phyloP scores from a whole-genome alignment of 2,888 invertebrate genomes.

The Linnaemya tessellans region DNA sequence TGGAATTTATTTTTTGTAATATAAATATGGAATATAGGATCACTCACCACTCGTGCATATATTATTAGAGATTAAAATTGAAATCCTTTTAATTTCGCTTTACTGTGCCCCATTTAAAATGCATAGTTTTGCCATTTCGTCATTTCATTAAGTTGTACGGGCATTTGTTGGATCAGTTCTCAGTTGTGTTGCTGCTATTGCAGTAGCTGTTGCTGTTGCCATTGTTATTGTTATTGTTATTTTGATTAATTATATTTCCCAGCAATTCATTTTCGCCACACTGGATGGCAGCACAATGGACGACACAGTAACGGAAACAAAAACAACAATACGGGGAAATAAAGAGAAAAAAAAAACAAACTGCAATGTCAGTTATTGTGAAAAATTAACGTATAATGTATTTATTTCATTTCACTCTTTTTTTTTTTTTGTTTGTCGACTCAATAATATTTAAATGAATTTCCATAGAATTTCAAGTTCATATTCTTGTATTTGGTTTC shows the following conservation, averaged over 20 bases:
- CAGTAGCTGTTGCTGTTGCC: background rate
- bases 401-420: constrained; percentile 38
- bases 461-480: constrained; percentile 59
- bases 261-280: constrained; percentile 64
- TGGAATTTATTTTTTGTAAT: no score
- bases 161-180: constrained; percentile 6
- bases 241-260: constrained; percentile 71
- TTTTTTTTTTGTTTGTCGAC: no score
- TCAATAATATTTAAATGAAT: constrained; percentile 50
- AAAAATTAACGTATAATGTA: constrained; percentile 67
- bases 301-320: constrained; percentile 36
- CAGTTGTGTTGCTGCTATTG: constrained; percentile 3
- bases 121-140: constrained; percentile 61
- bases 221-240: constrained; percentile 57
- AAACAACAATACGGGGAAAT: constrained; percentile 30
- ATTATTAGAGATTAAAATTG: background rate
- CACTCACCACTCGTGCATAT: no score
- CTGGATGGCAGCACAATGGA: constrained; percentile 52
- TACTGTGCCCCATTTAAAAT: constrained; percentile 28
- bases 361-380: constrained; percentile 66
- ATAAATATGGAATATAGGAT: no score
- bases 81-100: background rate
- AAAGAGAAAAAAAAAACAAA: constrained; percentile 13
- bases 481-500: background rate
- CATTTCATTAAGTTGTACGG: constrained; percentile 47